Percentiles rank a stretch among this genome's conserved stretches.
Conservation (phyloP, 2,888 invertebrate species). For the Hedychridium roseum region DNA sequence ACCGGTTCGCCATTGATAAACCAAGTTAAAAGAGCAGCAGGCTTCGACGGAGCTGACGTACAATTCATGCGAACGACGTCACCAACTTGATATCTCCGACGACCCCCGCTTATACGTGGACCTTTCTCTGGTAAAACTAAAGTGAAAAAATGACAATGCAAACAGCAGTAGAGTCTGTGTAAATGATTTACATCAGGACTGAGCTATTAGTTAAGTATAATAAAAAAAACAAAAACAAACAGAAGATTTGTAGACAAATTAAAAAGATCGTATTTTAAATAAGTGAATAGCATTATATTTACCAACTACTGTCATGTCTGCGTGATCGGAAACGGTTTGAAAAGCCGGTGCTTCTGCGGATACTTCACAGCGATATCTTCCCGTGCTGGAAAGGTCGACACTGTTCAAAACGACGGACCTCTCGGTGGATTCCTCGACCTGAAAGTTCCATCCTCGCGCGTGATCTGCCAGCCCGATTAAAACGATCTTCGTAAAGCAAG, state of each 20-base stretch:
- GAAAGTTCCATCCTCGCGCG: background rate
- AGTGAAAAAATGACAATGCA: too few relatives aligned
- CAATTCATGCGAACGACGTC: slow-evolving; percentile 71
- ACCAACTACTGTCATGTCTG: slow-evolving; percentile 76
- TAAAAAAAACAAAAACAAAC: background rate
- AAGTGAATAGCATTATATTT: too few relatives aligned
- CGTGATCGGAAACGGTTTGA: slow-evolving; percentile 74
- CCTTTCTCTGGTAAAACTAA: slow-evolving; percentile 70
- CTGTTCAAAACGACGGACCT: slow-evolving; percentile 71
- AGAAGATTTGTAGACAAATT: background rate
- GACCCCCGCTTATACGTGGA: slow-evolving; percentile 69
- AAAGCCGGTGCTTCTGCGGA: slow-evolving; percentile 77
- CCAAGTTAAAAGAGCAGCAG: slow-evolving; percentile 70
- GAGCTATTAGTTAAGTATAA: background rate
- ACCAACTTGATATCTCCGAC: slow-evolving; percentile 69
- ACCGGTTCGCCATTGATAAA: slow-evolving; percentile 70
- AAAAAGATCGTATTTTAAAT: background rate
- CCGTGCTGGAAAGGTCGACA: slow-evolving; percentile 72
- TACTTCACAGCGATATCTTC: slow-evolving; percentile 75
- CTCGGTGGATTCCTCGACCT: slow-evolving; percentile 76
- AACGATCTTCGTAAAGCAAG: slow-evolving; percentile 1
- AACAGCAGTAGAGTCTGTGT: too few relatives aligned
- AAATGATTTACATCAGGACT: background rate
- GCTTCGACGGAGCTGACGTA: slow-evolving; percentile 71
- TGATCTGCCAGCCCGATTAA: slow-evolving; percentile 1